Evolutionary conservation across 2,113 vertebrate genomes (phyloP), one percentile per base, ranked within the genome.

Genomic region (Semicossyphus pulcher): DNA sequence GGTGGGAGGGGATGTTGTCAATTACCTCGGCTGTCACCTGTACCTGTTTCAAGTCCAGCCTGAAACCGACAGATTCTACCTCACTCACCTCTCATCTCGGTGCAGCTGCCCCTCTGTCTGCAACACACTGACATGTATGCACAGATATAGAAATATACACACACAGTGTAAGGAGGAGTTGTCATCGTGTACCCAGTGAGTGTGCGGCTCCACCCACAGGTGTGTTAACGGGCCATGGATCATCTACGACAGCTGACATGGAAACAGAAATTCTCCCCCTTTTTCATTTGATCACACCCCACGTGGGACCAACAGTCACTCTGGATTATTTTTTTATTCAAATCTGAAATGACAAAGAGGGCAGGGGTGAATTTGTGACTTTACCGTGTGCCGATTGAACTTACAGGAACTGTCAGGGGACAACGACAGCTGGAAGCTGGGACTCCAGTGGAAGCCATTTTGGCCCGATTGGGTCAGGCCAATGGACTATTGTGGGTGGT

Each of bases 31-130:
- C 39, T 10, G 21, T 37, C 23, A 10, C 63, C 34, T n/a, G 54
- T 32, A 68, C 53, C 52, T 21, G 25, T 61, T 61, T 79, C 64
- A 42, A 63, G 25, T 81, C 62, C 75, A 44, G 21, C 61, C 63
- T 71, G 58, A 85, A 76, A 75, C 68, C n/a, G 18, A 87, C 89
- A 78, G 79, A 90, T 84, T 92, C 91, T 92, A 92, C 91, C 90
- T 92, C 91, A 88, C 89, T 91, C 90, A 87, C 88, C 85, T 74
- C 71, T 85, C 86, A 68, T 81, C 75, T 87, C 68, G 69, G 80
- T 71, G 69, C 81, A 85, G 88, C 76, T 63, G 59, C 73, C 67
- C 51, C 51, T 60, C 69, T 10, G 64, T 59, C 76, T 83, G 72
- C 76, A 67, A 67, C 47, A 49, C 69, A 23, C 48, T 36, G 39